Evolutionary conservation across 2,888 invertebrate genomes (phyloP).

Genomic region (Pachliopta kotzebuea): DNA sequence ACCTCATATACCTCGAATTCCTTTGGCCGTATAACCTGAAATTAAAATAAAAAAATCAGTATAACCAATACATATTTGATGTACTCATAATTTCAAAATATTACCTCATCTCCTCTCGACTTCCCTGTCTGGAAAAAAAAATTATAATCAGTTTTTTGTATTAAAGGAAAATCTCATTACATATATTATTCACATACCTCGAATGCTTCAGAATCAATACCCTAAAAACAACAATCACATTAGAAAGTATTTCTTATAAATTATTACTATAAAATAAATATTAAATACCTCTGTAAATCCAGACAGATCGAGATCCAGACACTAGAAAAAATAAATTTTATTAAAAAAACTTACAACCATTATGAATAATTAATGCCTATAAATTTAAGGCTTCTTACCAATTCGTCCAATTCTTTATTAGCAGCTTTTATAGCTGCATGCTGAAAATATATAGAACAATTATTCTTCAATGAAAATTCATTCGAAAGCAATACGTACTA

Average conservation of each 20-base stretch:
- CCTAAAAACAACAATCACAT: slow-evolving; percentile 48
- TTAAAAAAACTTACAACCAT: slow-evolving; percentile 11
- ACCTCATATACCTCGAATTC: slow-evolving; percentile 19
- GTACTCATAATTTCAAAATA: slow-evolving; percentile 2
- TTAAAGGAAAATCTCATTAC: not conserved
- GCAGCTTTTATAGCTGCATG: slow-evolving; percentile 68
- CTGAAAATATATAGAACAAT: slow-evolving; percentile 47
- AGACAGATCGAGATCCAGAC: slow-evolving; percentile 64
- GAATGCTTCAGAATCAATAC: slow-evolving; percentile 65
- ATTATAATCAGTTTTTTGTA: not conserved
- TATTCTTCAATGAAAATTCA: not conserved
- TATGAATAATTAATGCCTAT: not conserved
- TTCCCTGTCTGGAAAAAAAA: slow-evolving; percentile 49
- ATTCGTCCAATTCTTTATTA: slow-evolving; percentile 65
- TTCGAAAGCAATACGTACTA: not conserved
- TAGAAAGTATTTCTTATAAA: not conserved
- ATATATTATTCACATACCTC: slow-evolving; percentile 45
- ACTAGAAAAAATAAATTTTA: slow-evolving; percentile 49
- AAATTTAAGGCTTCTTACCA: slow-evolving; percentile 45
- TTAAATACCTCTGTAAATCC: slow-evolving; percentile 62
- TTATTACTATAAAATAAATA: not conserved
- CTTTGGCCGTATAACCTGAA: slow-evolving; percentile 15
- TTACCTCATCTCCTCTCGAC: slow-evolving; percentile 49
- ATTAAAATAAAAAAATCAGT: not conserved
- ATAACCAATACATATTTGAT: not conserved